Conservation (phyloP, 2,888 invertebrate genomes). For the Tetragonula carbonaria region DNA sequence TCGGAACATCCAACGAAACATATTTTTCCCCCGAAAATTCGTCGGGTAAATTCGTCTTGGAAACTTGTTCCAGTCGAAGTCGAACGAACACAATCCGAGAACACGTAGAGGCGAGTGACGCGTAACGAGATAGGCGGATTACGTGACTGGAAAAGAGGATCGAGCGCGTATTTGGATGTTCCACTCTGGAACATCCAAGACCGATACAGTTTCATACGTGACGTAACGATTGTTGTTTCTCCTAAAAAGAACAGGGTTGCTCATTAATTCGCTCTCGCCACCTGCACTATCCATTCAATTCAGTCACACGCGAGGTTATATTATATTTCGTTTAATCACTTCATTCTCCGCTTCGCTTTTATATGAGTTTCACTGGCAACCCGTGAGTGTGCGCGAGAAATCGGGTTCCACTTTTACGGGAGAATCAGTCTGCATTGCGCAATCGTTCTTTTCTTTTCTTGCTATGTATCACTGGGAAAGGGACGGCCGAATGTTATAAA, state of each 20-base stretch:
- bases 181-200: conserved; percentile 12
- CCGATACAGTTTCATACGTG: conserved; percentile 45
- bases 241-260: conserved; percentile 13
- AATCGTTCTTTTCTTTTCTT: not conserved
- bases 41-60: not conserved
- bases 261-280: conserved; percentile 8
- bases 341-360: not conserved
- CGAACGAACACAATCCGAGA: not conserved
- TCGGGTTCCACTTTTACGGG: not conserved
- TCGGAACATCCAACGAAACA: not conserved
- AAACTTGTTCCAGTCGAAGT: not conserved
- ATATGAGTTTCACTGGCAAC: too few species aligned
- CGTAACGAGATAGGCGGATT: conserved; percentile 36
- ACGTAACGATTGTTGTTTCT: conserved; percentile 35
- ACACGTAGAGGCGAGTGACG: conserved; percentile 20
- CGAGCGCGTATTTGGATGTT: conserved; percentile 31
- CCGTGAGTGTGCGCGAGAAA: too few species aligned
- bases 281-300: not conserved
- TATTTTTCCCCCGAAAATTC: not conserved
- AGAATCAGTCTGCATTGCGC: not conserved
- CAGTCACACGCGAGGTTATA: not conserved
- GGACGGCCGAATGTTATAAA: not conserved
- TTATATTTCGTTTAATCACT: not conserved
- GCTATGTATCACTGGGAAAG: not conserved
- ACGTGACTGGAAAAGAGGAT: conserved; percentile 28